Evolutionary conservation across 2,113 vertebrate species (phyloP).

Genomic region (Dicentrarchus labrax): DNA sequence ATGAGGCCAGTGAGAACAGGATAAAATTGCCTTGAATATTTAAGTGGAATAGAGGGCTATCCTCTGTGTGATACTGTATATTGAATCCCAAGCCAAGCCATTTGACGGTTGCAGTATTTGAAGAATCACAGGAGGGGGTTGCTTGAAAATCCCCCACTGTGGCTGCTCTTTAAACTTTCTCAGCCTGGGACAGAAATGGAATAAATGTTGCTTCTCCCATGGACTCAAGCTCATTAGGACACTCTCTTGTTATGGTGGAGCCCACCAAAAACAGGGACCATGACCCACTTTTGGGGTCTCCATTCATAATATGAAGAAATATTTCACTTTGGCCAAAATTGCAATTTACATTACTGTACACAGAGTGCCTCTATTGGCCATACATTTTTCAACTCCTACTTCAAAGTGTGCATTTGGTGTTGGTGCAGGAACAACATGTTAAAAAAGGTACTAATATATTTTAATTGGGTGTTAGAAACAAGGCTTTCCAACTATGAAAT

Average conservation of each 20-base stretch:
- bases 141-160: constrained; percentile 75
- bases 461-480: no score
- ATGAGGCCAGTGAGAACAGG: constrained; percentile 42
- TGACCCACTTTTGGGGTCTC: constrained; percentile 71
- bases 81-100: constrained; percentile 74
- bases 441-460: no score
- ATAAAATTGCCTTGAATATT: constrained; percentile 60
- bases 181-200: constrained; percentile 68
- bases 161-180: constrained; percentile 74
- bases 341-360: constrained; percentile 6
- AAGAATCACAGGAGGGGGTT: constrained; percentile 78
- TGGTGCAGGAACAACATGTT: neutral
- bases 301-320: constrained; percentile 35
- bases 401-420: neutral
- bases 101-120: constrained; percentile 73
- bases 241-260: constrained; percentile 61
- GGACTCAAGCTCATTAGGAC: constrained; percentile 71
- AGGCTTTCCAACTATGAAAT: neutral
- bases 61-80: constrained; percentile 61
- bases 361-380: neutral
- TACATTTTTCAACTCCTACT: neutral
- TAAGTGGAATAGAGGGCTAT: constrained; percentile 59
- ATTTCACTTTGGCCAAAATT: constrained; percentile 33
- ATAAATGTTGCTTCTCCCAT: constrained; percentile 71
- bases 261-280: constrained; percentile 59